Evolutionary conservation across 1,140 invertebrate genomes (phyloP).

Genomic region (Tribolium castaneum): DNA sequence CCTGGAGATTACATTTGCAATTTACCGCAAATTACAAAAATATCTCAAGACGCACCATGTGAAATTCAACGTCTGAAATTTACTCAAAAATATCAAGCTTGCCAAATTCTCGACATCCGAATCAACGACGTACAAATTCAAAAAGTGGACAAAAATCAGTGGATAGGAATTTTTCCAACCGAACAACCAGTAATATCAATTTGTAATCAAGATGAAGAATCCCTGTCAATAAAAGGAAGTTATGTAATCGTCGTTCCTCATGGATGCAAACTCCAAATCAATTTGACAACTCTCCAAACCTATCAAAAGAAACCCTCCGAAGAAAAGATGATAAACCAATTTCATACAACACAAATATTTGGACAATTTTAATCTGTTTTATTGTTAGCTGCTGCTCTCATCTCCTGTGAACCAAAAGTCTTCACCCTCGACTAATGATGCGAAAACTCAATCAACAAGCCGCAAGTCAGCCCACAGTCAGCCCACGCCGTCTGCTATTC

Average conservation of each 20-base stretch:
- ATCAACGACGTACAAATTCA: not conserved
- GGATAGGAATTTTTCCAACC: not conserved
- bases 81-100: not conserved
- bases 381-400: not conserved
- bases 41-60: not conserved
- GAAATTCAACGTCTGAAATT: not conserved
- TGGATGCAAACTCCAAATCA: not conserved
- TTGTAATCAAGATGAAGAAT: not conserved
- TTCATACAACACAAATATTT: not conserved
- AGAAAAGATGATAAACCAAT: not conserved
- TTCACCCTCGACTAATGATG: not conserved
- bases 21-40: not conserved
- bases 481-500: not conserved
- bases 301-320: not conserved
- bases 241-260: not conserved
- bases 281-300: not conserved
- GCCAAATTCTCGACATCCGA: not conserved
- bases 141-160: not conserved
- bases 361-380: not conserved
- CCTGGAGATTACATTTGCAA: not conserved
- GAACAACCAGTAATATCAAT: not conserved
- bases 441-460: not conserved
- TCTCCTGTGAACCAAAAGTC: not conserved
- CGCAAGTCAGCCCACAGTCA: not conserved
- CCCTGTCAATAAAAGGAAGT: not conserved